A percentile compares a stretch with the other conserved stretches of the same genome.
Evolutionary conservation across 2,113 vertebrate species (phyloP).

Genomic region (Murina feae): DNA sequence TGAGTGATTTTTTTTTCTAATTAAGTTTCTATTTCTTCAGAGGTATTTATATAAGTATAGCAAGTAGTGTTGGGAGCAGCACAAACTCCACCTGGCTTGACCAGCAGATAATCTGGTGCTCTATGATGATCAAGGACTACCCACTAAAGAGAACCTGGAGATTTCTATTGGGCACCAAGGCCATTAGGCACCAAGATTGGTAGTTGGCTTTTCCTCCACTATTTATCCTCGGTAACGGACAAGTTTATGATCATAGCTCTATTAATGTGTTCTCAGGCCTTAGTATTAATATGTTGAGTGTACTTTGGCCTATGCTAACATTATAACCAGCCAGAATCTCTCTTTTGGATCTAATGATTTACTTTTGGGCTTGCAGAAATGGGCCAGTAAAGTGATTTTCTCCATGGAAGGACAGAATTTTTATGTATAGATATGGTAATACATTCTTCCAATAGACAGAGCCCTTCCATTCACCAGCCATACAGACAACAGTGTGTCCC

Average conservation of each 20-base stretch:
- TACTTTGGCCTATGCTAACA: neutral
- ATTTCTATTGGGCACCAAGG: neutral
- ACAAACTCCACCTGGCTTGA: too few relatives aligned
- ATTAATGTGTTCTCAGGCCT: neutral
- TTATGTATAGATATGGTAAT: neutral
- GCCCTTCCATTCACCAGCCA: neutral
- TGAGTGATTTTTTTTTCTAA: neutral
- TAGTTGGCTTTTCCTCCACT: neutral
- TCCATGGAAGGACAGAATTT: neutral
- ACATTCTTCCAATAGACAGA: neutral
- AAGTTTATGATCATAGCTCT: neutral
- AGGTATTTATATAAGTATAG: neutral
- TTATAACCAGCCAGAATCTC: neutral
- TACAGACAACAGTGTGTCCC: neutral
- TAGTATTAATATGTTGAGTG: neutral
- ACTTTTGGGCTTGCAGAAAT: neutral
- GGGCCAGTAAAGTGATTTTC: neutral
- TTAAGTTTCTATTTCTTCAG: neutral
- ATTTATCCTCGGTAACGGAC: neutral
- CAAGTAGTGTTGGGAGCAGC: neutral
- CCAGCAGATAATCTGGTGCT: neutral
- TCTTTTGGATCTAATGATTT: neutral
- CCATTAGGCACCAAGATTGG: neutral
- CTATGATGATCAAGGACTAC: neutral
- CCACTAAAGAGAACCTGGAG: neutral